Percentiles rank a stretch among this genome's conserved stretches.
These are phyloP conservation scores for Caenorhabditis sp. DNA, from an alignment of 2,888 invertebrate genomes.

Conservation along the genomic window DNA sequence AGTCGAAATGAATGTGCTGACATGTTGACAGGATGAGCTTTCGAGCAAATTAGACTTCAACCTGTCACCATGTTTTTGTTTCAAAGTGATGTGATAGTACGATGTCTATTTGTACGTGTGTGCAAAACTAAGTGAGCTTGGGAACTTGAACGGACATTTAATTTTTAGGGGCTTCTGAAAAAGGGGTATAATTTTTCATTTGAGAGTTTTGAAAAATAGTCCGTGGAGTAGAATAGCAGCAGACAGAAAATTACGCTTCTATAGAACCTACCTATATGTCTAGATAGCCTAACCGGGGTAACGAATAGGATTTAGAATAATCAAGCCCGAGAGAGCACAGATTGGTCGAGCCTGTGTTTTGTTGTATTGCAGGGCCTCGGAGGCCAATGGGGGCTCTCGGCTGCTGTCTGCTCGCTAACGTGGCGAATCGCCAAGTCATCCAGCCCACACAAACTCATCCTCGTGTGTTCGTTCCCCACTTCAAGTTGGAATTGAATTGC, in stretches of 20 bases:
- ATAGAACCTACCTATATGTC: not conserved
- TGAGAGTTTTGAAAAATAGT: not conserved
- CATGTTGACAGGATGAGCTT: constrained; percentile 53
- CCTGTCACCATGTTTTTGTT: constrained; percentile 46
- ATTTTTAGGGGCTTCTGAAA: not conserved
- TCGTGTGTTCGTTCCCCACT: constrained; percentile 31
- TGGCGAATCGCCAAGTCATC: constrained; percentile 40
- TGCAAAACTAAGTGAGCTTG: not conserved
- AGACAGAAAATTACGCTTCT: constrained; percentile 4
- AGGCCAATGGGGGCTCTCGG: constrained; percentile 71
- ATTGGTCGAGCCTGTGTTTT: constrained; percentile 64
- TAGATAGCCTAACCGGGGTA: constrained; percentile 4
- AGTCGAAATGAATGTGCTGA: constrained; percentile 43
- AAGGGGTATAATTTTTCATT: not conserved
- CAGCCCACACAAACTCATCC: constrained; percentile 13
- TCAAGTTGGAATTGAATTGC: constrained; percentile 69
- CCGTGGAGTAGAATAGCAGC: constrained; percentile 11
- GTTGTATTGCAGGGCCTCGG: constrained; percentile 72
- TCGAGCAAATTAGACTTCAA: constrained; percentile 30
- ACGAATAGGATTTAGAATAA: constrained; percentile 22
- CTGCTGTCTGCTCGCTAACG: constrained; percentile 68
- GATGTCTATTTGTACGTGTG: constrained; percentile 5
- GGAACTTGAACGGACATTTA: constrained; percentile 7
- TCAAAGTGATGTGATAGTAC: constrained; percentile 51
- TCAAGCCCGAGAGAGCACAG: constrained; percentile 32